These are phyloP conservation scores for Eclectus roratus DNA, from an alignment of 2,113 vertebrate genomes.

Conservation along the genomic window DNA sequence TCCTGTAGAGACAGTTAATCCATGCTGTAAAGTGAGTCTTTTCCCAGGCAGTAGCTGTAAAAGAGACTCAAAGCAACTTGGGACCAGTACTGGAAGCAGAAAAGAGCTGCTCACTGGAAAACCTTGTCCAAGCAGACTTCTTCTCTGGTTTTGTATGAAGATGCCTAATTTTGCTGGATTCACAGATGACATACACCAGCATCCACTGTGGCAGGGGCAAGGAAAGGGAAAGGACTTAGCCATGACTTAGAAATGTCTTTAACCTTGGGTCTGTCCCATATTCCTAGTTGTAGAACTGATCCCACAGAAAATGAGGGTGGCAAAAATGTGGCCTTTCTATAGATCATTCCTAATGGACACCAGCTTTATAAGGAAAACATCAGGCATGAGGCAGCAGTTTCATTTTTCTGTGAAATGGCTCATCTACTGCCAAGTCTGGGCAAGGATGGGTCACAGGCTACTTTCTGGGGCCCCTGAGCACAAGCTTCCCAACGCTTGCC, in stretches of 20 bases:
- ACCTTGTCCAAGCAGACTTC: neutral
- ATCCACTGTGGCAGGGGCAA: neutral
- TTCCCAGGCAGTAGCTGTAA: neutral
- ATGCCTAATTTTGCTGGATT: neutral
- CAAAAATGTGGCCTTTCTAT: neutral
- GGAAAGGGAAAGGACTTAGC: neutral
- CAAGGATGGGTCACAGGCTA: fast-evolving
- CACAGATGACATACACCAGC: neutral
- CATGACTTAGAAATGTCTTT: neutral
- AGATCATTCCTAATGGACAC: neutral
- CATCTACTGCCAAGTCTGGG: neutral
- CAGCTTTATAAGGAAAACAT: neutral
- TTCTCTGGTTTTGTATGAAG: neutral
- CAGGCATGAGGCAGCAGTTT: neutral
- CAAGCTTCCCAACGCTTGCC: neutral
- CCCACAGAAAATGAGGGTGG: neutral
- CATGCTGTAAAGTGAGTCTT: neutral
- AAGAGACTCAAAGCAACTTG: neutral
- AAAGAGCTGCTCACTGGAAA: neutral
- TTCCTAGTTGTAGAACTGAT: neutral
- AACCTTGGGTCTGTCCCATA: neutral
- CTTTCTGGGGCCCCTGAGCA: neutral
- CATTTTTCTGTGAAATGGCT: neutral
- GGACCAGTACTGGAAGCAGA: neutral
- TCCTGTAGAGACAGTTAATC: neutral